These are phyloP conservation scores for Chionomys nivalis DNA, from an alignment of 2,113 vertebrate species.

Conservation along the genomic window DNA sequence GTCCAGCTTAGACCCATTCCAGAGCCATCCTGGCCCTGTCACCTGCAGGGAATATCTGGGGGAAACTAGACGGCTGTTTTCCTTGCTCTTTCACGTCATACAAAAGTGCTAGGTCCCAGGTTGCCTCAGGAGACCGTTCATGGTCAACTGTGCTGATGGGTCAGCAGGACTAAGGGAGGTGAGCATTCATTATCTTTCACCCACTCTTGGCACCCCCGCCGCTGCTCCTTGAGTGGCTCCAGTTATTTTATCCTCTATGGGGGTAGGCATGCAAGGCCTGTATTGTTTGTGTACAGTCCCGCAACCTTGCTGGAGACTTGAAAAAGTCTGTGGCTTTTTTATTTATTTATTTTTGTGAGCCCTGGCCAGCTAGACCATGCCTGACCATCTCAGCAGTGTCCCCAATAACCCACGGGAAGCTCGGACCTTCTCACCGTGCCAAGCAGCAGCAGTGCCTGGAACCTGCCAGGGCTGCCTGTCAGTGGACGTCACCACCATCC, in stretches of 20 bases:
- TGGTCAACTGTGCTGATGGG: not conserved
- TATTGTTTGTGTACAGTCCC: not conserved
- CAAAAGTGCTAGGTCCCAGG: not conserved
- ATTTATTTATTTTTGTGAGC: not conserved
- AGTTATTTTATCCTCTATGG: not conserved
- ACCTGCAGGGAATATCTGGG: accelerated
- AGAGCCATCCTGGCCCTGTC: not conserved
- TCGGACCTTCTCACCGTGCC: not conserved
- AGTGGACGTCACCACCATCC: not conserved
- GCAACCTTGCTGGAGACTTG: not conserved
- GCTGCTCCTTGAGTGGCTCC: no score
- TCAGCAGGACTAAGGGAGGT: not conserved
- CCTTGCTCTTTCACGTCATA: not conserved
- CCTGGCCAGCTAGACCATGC: not conserved
- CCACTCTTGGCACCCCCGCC: not conserved
- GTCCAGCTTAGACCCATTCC: not conserved
- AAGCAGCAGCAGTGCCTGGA: not conserved
- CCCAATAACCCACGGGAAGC: not conserved
- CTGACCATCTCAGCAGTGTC: accelerated
- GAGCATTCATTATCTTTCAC: no score
- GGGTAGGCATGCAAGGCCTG: not conserved
- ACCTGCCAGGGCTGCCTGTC: no score
- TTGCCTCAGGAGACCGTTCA: no score
- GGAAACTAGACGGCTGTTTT: not conserved
- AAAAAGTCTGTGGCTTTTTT: not conserved